Percentiles rank a stretch among this genome's conserved stretches.
These are phyloP conservation scores for Rhagoletis zephyria DNA, from an alignment of 1,140 invertebrate genomes.

Conservation along the genomic window DNA sequence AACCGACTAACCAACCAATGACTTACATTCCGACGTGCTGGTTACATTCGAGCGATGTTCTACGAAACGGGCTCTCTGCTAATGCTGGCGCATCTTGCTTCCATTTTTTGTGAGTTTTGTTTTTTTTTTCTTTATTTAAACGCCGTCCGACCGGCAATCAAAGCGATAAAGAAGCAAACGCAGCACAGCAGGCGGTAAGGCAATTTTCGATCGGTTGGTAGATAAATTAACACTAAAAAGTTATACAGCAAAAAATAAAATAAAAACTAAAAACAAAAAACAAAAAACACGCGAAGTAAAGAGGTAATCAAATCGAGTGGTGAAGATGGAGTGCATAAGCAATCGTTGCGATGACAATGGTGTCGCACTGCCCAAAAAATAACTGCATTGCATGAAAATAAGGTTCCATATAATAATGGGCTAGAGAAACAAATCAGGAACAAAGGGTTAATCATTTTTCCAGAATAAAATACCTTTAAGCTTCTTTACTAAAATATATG, in stretches of 20 bases:
- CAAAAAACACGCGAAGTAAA: too few species aligned
- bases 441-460: too few species aligned
- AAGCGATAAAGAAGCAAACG: conserved; percentile 39
- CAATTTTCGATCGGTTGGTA: conserved; percentile 41
- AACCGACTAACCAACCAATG: background rate
- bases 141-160: background rate
- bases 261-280: conserved; percentile 4
- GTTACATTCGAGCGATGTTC: background rate
- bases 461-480: too few species aligned
- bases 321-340: background rate
- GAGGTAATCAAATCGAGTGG: background rate
- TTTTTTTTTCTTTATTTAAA: background rate
- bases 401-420: too few species aligned
- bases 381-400: too few species aligned
- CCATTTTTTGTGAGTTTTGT: background rate
- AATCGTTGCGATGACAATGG: too few species aligned
- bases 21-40: too few species aligned
- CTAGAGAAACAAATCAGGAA: too few species aligned
- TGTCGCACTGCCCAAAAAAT: too few species aligned
- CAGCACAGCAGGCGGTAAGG: conserved; percentile 33
- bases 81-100: too few species aligned
- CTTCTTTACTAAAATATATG: too few species aligned
- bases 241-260: conserved; percentile 31
- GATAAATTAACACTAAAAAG: conserved; percentile 52
- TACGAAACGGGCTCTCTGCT: background rate